A percentile compares a stretch with the other conserved stretches of the same genome.
phyloP scores from a whole-genome alignment of 2,888 invertebrate genomes.

The Cremastinae sp. region DNA sequence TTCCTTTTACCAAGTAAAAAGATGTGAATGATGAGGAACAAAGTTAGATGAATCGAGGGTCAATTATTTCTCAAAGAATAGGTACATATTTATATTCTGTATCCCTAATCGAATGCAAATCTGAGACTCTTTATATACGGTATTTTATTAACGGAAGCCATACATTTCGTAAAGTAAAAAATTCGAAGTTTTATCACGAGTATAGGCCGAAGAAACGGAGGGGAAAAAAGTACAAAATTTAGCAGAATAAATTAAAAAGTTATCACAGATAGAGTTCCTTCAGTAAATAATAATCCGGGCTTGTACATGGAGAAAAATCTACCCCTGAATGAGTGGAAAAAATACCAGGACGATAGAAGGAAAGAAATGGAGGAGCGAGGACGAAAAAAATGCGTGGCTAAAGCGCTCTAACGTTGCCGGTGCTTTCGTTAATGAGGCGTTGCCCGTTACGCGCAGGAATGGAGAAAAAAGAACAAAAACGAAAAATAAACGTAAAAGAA shows the following conservation, averaged over 20 bases:
- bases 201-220: conserved; percentile 6
- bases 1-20: too few species aligned
- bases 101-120: conserved; percentile 54
- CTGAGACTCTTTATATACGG: conserved; percentile 32
- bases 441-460: conserved; percentile 17
- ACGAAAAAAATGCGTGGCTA: conserved; percentile 28
- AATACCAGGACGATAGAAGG: conserved; percentile 36
- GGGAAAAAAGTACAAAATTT: conserved; percentile 38
- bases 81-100: conserved; percentile 16
- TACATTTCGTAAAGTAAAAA: too few species aligned
- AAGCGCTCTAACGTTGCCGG: conserved; percentile 46
- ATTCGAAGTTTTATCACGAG: too few species aligned
- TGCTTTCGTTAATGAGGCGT: conserved; percentile 55
- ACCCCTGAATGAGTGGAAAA: conserved; percentile 36
- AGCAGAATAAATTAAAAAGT: conserved; percentile 55
- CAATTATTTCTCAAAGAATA: conserved; percentile 35
- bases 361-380: conserved; percentile 13
- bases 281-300: conserved; percentile 53
- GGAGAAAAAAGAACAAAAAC: conserved; percentile 2
- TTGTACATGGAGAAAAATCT: conserved; percentile 31
- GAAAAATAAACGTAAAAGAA: conserved; percentile 30
- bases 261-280: conserved; percentile 41
- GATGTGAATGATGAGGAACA: too few species aligned
- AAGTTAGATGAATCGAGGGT: conserved; percentile 38
- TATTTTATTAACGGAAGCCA: too few species aligned